phyloP scores from a whole-genome alignment of 2,797 vertebrate species.

The Luscinia luscinia region DNA sequence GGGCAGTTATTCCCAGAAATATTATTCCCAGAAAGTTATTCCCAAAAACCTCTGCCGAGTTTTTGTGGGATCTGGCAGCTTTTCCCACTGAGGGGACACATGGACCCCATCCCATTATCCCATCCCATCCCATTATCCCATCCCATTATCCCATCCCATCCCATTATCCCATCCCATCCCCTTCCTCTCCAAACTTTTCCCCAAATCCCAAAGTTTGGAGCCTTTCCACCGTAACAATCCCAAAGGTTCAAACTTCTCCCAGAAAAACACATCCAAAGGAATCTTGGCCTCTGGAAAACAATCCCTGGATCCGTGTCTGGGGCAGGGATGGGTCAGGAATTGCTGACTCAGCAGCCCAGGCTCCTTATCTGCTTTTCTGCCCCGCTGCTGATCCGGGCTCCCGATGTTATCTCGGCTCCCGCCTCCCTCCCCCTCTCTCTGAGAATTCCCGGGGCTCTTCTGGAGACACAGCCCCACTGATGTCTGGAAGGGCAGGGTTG shows the following conservation, averaged over 20 bases:
- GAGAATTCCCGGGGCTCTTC: not conserved
- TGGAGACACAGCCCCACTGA: not conserved
- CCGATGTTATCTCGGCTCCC: slow-evolving; percentile 2
- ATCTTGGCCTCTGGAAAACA: not conserved
- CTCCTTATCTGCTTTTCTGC: not conserved
- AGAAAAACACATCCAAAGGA: not conserved
- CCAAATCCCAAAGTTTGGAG: not conserved
- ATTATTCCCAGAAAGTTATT: too few relatives aligned
- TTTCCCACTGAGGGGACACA: too few relatives aligned
- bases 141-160: not conserved
- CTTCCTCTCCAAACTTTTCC: not conserved
- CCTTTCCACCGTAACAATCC: fast-evolving
- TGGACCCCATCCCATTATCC: not conserved
- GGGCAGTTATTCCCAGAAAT: too few relatives aligned
- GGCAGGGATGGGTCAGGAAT: not conserved
- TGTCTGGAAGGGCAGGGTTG: not conserved
- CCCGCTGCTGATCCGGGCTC: not conserved
- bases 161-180: not conserved
- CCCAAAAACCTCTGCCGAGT: too few relatives aligned
- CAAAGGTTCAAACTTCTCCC: fast-evolving
- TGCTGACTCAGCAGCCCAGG: slow-evolving; percentile 39
- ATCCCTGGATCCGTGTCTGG: not conserved
- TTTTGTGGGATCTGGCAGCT: too few relatives aligned
- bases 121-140: not conserved
- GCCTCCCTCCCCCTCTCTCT: not conserved